A percentile compares a stretch with the other conserved stretches of the same genome.
These are phyloP conservation scores for Mesoclemmys tuberculata DNA, from an alignment of 2,113 vertebrate species.

Conservation along the genomic window DNA sequence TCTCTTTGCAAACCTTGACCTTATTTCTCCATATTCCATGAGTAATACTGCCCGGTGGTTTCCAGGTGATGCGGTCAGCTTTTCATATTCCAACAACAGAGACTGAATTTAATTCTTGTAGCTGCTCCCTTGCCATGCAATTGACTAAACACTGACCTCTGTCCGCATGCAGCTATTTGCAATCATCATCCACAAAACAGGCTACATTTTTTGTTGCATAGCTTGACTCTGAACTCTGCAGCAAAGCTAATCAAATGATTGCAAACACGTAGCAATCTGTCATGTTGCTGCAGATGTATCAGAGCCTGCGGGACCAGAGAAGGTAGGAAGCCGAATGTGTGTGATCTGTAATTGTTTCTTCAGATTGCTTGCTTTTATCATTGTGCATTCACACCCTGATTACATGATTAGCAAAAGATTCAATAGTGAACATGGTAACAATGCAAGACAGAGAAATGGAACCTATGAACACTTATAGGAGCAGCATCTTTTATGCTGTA, in stretches of 20 bases:
- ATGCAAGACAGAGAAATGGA: not conserved
- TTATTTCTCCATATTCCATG: not conserved
- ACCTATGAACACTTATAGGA: not conserved
- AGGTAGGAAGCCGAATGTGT: not conserved
- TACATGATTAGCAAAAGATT: not conserved
- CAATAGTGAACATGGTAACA: not conserved
- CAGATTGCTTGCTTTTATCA: accelerated
- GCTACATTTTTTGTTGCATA: not conserved
- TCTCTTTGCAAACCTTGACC: not conserved
- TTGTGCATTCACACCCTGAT: accelerated
- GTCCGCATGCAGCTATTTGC: not conserved
- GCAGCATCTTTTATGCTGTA: not conserved
- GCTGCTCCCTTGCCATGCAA: accelerated
- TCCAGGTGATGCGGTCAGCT: not conserved
- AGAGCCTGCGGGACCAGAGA: not conserved
- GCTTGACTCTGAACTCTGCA: not conserved
- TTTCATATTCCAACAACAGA: accelerated
- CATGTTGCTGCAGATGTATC: not conserved
- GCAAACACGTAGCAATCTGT: not conserved
- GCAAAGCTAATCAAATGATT: not conserved
- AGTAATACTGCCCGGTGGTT: accelerated
- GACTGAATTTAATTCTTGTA: accelerated
- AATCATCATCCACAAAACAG: not conserved
- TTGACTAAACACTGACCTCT: not conserved
- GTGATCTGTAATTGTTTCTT: not conserved